These are phyloP conservation scores for Phylloscopus trochiloides DNA, from an alignment of 2,113 vertebrate genomes.

Conservation along the genomic window DNA sequence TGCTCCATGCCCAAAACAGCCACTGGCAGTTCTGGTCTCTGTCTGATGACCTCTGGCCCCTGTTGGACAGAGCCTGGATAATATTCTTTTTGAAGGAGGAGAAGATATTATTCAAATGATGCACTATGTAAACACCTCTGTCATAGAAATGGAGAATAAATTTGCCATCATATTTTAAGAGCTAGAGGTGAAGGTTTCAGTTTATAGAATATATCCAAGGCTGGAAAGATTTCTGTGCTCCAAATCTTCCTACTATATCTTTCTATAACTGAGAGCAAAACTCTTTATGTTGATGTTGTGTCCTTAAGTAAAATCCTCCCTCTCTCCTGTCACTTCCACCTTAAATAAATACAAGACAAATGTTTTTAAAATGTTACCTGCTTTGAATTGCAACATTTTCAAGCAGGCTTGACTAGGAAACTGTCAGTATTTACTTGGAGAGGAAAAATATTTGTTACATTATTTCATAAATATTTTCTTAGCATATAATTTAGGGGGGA, in stretches of 20 bases:
- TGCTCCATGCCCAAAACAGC: background rate
- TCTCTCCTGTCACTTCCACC: background rate
- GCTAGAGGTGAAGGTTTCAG: background rate
- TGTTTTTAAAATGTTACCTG: background rate
- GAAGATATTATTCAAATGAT: background rate
- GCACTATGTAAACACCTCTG: background rate
- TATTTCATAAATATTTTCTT: background rate
- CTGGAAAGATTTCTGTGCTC: background rate
- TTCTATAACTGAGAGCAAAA: background rate
- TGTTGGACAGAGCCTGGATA: background rate
- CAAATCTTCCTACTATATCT: background rate
- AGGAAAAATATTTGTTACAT: background rate
- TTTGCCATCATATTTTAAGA: background rate
- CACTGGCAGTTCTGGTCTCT: background rate
- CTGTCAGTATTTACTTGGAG: background rate
- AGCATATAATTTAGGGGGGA: background rate
- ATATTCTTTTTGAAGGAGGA: background rate
- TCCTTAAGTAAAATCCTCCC: background rate
- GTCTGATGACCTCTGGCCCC: background rate
- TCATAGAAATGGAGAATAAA: background rate
- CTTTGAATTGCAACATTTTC: background rate
- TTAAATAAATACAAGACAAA: slow-evolving; percentile 21
- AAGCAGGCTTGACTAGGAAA: background rate
- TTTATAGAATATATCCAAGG: background rate
- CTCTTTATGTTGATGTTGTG: background rate